A percentile compares a stretch with the other conserved stretches of the same genome.
Evolutionary conservation across 2,888 invertebrate genomes (phyloP).

Genomic region (Ernsta delagoae): DNA sequence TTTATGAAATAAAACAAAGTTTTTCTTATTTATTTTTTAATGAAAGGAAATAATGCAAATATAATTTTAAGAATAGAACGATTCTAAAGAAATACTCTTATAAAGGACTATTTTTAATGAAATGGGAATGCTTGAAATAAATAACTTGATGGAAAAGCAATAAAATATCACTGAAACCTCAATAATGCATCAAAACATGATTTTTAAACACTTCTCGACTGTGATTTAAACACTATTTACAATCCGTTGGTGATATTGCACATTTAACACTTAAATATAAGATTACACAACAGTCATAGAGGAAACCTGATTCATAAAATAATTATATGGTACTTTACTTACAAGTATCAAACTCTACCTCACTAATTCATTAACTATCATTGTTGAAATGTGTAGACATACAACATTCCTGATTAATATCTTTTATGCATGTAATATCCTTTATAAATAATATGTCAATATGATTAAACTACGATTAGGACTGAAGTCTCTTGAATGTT

Average conservation of each 20-base stretch:
- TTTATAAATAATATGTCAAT: constrained; percentile 29
- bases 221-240: constrained; percentile 64
- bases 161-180: constrained; percentile 54
- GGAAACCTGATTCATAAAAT: constrained; percentile 37
- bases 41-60: constrained; percentile 80
- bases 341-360: constrained; percentile 47
- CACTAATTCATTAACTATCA: constrained; percentile 25
- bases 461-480: constrained; percentile 18
- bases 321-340: constrained; percentile 35
- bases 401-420: constrained; percentile 16
- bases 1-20: constrained; percentile 45
- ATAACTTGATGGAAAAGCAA: constrained; percentile 68
- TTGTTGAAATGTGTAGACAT: constrained; percentile 25
- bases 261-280: constrained; percentile 81
- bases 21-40: constrained; percentile 70
- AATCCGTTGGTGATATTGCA: constrained; percentile 74
- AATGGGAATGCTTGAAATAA: constrained; percentile 79
- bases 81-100: constrained; percentile 73
- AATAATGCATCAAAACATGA: constrained; percentile 57
- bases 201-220: constrained; percentile 48
- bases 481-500: constrained; percentile 29
- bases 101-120: constrained; percentile 62
- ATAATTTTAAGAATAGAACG: constrained; percentile 80
- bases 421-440: constrained; percentile 14
- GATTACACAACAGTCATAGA: constrained; percentile 51